phyloP scores from a whole-genome alignment of 2,888 invertebrate species.

The Melieria picta region DNA sequence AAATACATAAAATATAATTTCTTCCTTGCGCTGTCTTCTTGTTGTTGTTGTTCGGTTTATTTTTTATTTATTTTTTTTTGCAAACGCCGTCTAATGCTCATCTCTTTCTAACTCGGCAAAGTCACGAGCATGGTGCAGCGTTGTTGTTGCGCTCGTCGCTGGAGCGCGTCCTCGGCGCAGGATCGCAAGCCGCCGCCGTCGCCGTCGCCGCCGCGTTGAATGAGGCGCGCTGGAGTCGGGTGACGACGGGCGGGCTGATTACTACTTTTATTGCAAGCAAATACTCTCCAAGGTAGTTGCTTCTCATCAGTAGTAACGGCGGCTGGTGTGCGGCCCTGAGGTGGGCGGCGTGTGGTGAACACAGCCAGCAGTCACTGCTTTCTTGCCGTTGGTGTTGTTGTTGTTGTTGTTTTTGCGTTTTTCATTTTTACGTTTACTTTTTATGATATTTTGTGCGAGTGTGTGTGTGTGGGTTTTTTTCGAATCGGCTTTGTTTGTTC shows the following conservation, averaged over 20 bases:
- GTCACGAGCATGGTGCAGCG: constrained; percentile 13
- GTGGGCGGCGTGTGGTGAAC: constrained; percentile 2
- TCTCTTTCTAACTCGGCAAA: constrained; percentile 65
- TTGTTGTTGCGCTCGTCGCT: too few relatives aligned
- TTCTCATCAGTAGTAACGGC: constrained; percentile 34
- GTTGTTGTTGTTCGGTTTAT: constrained; percentile 36
- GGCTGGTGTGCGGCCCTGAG: constrained; percentile 7
- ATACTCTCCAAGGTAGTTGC: constrained; percentile 57
- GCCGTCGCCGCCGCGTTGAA: constrained; percentile 16
- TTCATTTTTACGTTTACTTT: constrained; percentile 1
- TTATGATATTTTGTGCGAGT: neutral
- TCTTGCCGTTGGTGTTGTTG: constrained; percentile 15
- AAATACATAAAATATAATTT: constrained; percentile 47
- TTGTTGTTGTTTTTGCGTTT: constrained; percentile 21
- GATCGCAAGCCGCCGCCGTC: constrained; percentile 2
- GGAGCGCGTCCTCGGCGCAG: neutral
- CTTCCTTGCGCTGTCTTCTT: constrained; percentile 16
- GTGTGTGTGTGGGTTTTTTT: neutral
- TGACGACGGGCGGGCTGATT: constrained; percentile 56
- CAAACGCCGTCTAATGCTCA: constrained; percentile 58
- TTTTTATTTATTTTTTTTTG: constrained; percentile 13
- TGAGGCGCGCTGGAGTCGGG: neutral
- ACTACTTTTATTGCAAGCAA: constrained; percentile 66
- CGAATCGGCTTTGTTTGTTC: constrained; percentile 46
- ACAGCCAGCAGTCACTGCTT: neutral